phyloP scores from a whole-genome alignment of 2,888 invertebrate species.

The Escarpia spicata region DNA sequence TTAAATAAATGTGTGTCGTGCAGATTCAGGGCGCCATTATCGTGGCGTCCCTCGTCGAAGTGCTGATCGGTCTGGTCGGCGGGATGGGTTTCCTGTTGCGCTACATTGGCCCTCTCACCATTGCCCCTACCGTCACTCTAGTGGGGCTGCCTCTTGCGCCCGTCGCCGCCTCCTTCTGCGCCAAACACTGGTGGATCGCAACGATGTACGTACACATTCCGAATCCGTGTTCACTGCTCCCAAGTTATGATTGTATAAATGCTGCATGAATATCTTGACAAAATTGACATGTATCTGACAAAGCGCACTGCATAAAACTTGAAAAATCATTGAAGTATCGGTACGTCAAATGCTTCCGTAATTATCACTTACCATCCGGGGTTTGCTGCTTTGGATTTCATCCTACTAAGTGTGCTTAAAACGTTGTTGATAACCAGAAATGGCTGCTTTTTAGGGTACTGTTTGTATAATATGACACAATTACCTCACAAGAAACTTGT shows the following conservation, averaged over 20 bases:
- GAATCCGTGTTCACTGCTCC: not conserved
- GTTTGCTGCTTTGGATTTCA: too few species aligned
- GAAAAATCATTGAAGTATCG: constrained; percentile 68
- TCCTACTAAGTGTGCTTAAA: too few species aligned
- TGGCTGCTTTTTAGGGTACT: too few species aligned
- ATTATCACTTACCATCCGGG: not conserved
- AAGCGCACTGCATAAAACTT: too few species aligned
- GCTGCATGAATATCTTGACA: too few species aligned
- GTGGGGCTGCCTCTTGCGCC: constrained; percentile 84
- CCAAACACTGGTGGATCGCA: constrained; percentile 87
- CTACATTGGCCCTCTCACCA: constrained; percentile 83
- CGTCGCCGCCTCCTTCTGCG: constrained; percentile 80
- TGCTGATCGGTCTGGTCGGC: constrained; percentile 77
- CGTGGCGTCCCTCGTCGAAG: constrained; percentile 79
- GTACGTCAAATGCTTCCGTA: not conserved
- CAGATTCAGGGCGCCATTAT: constrained; percentile 82
- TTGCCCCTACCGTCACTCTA: constrained; percentile 78
- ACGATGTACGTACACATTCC: constrained; percentile 73
- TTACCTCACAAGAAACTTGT: too few species aligned
- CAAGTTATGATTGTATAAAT: not conserved
- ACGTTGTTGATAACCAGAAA: too few species aligned
- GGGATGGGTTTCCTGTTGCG: constrained; percentile 79
- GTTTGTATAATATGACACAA: too few species aligned
- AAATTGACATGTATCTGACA: too few species aligned
- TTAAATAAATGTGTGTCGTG: not conserved